phyloP scores from a whole-genome alignment of 2,888 invertebrate genomes.

The Lycocerus yunnanus region DNA sequence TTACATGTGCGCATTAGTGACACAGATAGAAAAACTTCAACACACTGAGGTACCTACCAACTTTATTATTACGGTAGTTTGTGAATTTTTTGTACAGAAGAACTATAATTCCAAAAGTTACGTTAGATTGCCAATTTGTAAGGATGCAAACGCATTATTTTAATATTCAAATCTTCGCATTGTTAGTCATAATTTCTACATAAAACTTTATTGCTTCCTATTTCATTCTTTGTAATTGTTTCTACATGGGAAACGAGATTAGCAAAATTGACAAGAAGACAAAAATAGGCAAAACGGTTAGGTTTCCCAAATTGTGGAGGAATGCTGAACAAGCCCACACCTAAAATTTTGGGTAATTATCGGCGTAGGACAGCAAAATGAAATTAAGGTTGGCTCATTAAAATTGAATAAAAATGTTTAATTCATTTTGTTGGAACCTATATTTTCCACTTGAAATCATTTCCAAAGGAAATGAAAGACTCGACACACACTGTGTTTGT shows the following conservation, averaged over 20 bases:
- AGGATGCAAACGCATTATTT: not conserved
- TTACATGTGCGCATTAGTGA: not conserved
- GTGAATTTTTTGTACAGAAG: too few relatives aligned
- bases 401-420: not conserved
- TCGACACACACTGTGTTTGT: not conserved
- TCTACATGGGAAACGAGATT: not conserved
- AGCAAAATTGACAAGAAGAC: not conserved
- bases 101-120: not conserved
- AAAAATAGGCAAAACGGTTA: not conserved
- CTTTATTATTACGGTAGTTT: not conserved
- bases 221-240: not conserved
- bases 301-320: not conserved
- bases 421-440: not conserved
- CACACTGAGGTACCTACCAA: not conserved
- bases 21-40: not conserved
- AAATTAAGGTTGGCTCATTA: not conserved
- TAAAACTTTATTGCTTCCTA: not conserved
- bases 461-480: slow-evolving; percentile 11
- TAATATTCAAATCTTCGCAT: not conserved
- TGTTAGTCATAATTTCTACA: not conserved
- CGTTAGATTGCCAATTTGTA: not conserved
- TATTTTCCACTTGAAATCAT: slow-evolving; percentile 16
- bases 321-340: not conserved
- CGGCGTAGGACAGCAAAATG: not conserved
- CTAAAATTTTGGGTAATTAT: not conserved